A percentile compares a stretch with the other conserved stretches of the same genome.
Conservation (phyloP, 2,113 vertebrate species). For the Canis aureus region DNA sequence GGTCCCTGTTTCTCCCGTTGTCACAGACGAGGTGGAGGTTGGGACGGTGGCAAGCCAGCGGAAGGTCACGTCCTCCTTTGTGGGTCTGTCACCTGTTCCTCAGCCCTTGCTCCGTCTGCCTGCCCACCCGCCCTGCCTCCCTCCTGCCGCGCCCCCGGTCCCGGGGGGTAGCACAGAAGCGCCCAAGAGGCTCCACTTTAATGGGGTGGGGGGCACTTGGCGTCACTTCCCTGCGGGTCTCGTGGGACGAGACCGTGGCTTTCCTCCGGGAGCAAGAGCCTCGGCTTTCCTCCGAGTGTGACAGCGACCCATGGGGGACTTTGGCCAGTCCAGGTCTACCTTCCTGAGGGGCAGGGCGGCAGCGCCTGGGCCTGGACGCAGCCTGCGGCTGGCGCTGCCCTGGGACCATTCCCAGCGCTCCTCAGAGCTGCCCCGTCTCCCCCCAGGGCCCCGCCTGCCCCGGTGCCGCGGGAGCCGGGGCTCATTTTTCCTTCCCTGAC, state of each 20-base stretch:
- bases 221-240: background rate
- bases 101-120: background rate
- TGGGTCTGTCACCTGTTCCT: background rate
- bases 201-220: accelerated
- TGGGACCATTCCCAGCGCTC: background rate
- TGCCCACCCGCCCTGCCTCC: background rate
- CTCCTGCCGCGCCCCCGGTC: background rate
- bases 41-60: background rate
- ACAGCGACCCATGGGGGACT: accelerated
- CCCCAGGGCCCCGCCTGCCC: background rate
- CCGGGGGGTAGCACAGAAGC: accelerated
- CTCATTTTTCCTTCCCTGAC: background rate
- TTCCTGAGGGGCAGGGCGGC: background rate
- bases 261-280: no score
- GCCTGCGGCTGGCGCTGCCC: background rate
- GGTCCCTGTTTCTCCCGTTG: background rate
- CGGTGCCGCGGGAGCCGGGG: background rate
- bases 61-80: background rate
- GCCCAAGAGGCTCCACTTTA: no score
- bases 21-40: background rate
- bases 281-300: background rate
- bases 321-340: background rate
- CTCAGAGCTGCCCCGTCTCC: background rate
- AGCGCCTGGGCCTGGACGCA: background rate
- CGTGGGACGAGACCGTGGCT: background rate